phyloP scores from a whole-genome alignment of 1,140 invertebrate species.

The Pseudachorutes palmiensis region DNA sequence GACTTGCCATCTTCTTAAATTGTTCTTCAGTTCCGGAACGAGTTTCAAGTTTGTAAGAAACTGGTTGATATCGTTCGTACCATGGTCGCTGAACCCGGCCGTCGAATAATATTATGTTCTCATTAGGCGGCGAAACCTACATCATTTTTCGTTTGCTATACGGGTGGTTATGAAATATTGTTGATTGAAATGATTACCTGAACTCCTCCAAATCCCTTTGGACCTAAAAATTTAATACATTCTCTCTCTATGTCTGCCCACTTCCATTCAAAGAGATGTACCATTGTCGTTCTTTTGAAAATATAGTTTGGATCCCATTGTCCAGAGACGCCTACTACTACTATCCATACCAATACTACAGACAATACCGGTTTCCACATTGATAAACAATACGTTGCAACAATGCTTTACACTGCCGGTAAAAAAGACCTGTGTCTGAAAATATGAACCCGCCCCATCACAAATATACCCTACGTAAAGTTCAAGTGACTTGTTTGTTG shows the following conservation, averaged over 20 bases:
- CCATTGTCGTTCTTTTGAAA: conserved; percentile 46
- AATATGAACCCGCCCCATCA: too few species aligned
- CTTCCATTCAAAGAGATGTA: conserved; percentile 76
- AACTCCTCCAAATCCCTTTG: conserved; percentile 65
- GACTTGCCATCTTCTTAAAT: conserved; percentile 66
- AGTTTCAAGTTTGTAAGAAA: conserved; percentile 68
- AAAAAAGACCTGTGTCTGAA: too few species aligned
- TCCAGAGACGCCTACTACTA: too few species aligned
- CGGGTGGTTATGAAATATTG: too few species aligned
- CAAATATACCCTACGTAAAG: too few species aligned
- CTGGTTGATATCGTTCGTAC: conserved; percentile 83
- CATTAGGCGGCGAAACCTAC: conserved; percentile 63
- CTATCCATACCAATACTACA: too few species aligned
- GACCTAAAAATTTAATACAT: conserved; percentile 69
- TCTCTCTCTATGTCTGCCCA: conserved; percentile 72
- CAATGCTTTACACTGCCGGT: too few species aligned
- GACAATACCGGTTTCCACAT: too few species aligned
- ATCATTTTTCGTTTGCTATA: too few species aligned
- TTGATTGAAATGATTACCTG: too few species aligned
- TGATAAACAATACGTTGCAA: too few species aligned
- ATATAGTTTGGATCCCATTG: conserved; percentile 26
- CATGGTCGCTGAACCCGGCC: conserved; percentile 54
- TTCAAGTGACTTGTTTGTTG: too few species aligned
- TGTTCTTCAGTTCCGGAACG: conserved; percentile 63
- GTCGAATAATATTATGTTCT: conserved; percentile 51